These are phyloP conservation scores for Actinernus sp. DNA, from an alignment of 92 coral and sea anemone genomes.

Conservation along the genomic window DNA sequence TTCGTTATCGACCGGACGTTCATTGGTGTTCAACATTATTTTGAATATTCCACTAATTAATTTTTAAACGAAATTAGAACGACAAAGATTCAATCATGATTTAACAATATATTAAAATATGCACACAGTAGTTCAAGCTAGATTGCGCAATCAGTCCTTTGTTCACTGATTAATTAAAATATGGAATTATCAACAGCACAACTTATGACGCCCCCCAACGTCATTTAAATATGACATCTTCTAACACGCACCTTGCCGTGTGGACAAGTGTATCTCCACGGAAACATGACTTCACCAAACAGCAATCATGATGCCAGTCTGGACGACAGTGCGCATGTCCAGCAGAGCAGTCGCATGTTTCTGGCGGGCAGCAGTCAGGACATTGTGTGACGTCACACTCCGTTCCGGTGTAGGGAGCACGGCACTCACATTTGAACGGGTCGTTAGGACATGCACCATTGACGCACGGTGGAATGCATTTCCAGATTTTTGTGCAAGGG, in stretches of 20 bases:
- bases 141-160: no score
- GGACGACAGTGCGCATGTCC: constrained; percentile 38
- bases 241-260: constrained; percentile 41
- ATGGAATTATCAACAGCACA: no score
- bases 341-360: constrained; percentile 81
- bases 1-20: no score
- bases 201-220: no score
- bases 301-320: constrained; percentile 86
- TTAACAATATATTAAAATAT: no score
- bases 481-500: constrained; percentile 74
- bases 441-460: constrained; percentile 72
- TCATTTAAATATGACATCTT: no score
- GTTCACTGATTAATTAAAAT: no score
- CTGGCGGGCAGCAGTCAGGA: constrained; percentile 93
- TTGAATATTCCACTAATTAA: no score
- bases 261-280: constrained; percentile 89
- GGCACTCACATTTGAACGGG: constrained; percentile 71
- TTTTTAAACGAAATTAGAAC: no score
- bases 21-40: no score
- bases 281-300: constrained; percentile 87
- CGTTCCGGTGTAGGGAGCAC: constrained; percentile 67
- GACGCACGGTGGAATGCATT: constrained; percentile 72
- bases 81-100: no score
- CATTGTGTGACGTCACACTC: constrained; percentile 81
- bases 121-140: no score